Evolutionary conservation across 2,113 vertebrate species (phyloP).

Genomic region (Sceloporus tristichus): DNA sequence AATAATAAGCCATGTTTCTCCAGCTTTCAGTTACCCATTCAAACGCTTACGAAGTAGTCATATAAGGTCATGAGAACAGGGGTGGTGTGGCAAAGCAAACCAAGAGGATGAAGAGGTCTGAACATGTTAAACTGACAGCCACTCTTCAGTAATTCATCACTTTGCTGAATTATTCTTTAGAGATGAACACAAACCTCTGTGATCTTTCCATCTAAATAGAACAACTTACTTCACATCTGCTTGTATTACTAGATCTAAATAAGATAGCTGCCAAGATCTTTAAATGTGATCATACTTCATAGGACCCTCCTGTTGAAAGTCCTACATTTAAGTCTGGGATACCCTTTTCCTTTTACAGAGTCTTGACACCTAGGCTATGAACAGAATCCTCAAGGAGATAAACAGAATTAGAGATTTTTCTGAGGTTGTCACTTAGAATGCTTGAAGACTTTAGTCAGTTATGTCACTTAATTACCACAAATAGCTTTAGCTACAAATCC

Average conservation of each 20-base stretch:
- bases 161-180: background rate
- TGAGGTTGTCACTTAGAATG: background rate
- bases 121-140: background rate
- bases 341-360: background rate
- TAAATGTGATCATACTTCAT: background rate
- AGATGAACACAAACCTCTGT: background rate
- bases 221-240: background rate
- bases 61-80: background rate
- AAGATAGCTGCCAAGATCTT: background rate
- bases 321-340: too few relatives aligned
- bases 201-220: background rate
- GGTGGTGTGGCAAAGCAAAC: background rate
- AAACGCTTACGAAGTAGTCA: conserved; percentile 41
- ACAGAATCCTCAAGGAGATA: background rate
- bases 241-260: background rate
- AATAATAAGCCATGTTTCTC: conserved; percentile 29
- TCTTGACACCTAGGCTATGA: too few relatives aligned
- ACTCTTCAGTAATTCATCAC: background rate
- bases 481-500: background rate
- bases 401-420: too few relatives aligned
- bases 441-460: too few relatives aligned
- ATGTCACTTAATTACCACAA: background rate
- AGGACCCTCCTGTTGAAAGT: background rate
- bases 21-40: background rate
- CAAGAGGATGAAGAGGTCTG: too few relatives aligned